phyloP scores from a whole-genome alignment of 2,797 vertebrate species.

The Sebastes trivittatus region DNA sequence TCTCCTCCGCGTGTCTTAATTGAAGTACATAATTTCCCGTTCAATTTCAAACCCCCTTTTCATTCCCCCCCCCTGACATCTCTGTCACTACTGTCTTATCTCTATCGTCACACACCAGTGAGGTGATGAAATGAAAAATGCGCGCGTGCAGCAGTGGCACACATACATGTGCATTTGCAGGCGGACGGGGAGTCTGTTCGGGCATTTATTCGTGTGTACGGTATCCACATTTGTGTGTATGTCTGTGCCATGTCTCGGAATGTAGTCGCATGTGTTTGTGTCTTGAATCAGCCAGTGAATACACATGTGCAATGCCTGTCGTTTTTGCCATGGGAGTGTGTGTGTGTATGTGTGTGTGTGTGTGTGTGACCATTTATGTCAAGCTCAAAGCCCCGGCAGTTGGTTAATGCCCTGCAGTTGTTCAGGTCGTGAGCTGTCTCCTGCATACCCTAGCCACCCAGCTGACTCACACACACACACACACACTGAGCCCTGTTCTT shows the following conservation, averaged over 20 bases:
- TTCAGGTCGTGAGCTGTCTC: slow-evolving; percentile 54
- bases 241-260: slow-evolving; percentile 4
- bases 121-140: slow-evolving; percentile 75
- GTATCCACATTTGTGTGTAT: not conserved
- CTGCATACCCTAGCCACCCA: slow-evolving; percentile 45
- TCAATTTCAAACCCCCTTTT: slow-evolving; percentile 63
- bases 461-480: slow-evolving; percentile 40
- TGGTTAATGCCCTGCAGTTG: slow-evolving; percentile 61
- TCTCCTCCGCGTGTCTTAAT: slow-evolving; percentile 77
- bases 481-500: slow-evolving; percentile 34
- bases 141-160: slow-evolving; percentile 12
- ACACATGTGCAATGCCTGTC: slow-evolving; percentile 33
- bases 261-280: not conserved
- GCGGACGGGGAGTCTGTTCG: not conserved
- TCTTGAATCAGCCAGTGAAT: not conserved
- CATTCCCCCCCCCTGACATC: slow-evolving; percentile 50
- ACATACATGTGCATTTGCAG: slow-evolving; percentile 15
- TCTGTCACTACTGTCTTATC: slow-evolving; percentile 78
- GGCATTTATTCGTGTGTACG: not conserved
- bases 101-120: slow-evolving; percentile 75
- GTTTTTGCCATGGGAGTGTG: slow-evolving; percentile 16
- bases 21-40: slow-evolving; percentile 82
- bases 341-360: not conserved
- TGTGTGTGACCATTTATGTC: slow-evolving; percentile 32
- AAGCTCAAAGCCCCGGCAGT: slow-evolving; percentile 44